A percentile compares a stretch with the other conserved stretches of the same genome.
phyloP scores from a whole-genome alignment of 1,140 invertebrate genomes.

The Papilio machaon region DNA sequence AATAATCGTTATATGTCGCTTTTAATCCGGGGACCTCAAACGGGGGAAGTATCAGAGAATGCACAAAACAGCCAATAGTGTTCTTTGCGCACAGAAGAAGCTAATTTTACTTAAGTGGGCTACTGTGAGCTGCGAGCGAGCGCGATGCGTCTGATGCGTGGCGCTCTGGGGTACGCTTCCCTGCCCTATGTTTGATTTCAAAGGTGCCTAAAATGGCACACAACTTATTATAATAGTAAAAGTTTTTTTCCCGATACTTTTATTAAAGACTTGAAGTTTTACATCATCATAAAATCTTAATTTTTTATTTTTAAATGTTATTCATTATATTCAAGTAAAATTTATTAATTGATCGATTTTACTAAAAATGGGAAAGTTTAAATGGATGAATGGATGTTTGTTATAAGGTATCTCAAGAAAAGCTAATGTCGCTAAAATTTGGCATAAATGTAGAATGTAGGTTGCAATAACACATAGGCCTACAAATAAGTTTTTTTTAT shows the following conservation, averaged over 20 bases:
- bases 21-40: conserved; percentile 74
- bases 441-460: no score
- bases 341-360: no score
- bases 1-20: conserved; percentile 45
- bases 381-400: no score
- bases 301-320: no score
- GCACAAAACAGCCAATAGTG: conserved; percentile 79
- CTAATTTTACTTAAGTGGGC: conserved; percentile 82
- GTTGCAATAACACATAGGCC: no score
- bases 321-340: no score
- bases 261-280: background rate
- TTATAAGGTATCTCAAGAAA: no score
- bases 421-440: no score
- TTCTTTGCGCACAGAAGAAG: conserved; percentile 78
- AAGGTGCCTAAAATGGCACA: conserved; percentile 61
- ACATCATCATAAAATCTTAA: no score
- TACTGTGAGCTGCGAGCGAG: conserved; percentile 66
- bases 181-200: conserved; percentile 62
- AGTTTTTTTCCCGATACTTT: background rate
- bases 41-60: conserved; percentile 66
- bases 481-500: no score
- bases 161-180: conserved; percentile 60
- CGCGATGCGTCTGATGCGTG: conserved; percentile 49
- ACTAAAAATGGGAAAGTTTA: no score
- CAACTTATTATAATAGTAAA: background rate